Base-by-base conservation (phyloP, 2,888 invertebrate species). In the Iselma pallidipennis region DNA sequence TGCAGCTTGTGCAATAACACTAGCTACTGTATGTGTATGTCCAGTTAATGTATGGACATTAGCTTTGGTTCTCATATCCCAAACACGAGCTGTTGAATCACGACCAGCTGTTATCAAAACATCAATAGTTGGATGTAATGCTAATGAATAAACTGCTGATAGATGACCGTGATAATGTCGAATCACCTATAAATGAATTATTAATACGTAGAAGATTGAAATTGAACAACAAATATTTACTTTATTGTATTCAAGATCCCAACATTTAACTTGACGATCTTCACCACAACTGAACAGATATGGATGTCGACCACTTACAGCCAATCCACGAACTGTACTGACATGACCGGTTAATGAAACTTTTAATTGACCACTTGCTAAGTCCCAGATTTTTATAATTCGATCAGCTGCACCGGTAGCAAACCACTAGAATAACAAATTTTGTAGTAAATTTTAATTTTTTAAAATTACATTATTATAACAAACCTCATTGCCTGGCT, bases 161-260 rank as follows among this genome's bases (percentile, higher is more conserved):
- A 99, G 84, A 83, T 99, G 99, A 0, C 99, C 99, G 82, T 99
- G 99, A 82, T 99, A 99, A 82, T 99, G 98, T 0, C 99, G 87
- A 71, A 98, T 96, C 2, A 95, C 92, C 91, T 92, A 76, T 12
- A 78, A 73, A 56, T 56, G 48, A 55, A 59, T 64, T 55, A 28
- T 49, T 49, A 53, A 51, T 29, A 42, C 10, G 14, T 4, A 4
- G 4, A 3, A n/a, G 5, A 7, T n/a, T 51, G 10, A 2, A 48
- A 48, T 48, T 48, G 23, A 9, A 26, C 14, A 29, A 56, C 55
- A n/a, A n/a, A n/a, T n/a, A n/a, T n/a, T 66, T 66, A 91, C 93
- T 83, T 99, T 99, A 79, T 99, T 99, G 76, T 98, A 96, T 82
- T 99, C 99, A 28, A 99, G 85, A 83, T 99, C 99, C 99, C 99